Conservation (phyloP, 2,797 vertebrate species). For the Crypturellus tataupa region DNA sequence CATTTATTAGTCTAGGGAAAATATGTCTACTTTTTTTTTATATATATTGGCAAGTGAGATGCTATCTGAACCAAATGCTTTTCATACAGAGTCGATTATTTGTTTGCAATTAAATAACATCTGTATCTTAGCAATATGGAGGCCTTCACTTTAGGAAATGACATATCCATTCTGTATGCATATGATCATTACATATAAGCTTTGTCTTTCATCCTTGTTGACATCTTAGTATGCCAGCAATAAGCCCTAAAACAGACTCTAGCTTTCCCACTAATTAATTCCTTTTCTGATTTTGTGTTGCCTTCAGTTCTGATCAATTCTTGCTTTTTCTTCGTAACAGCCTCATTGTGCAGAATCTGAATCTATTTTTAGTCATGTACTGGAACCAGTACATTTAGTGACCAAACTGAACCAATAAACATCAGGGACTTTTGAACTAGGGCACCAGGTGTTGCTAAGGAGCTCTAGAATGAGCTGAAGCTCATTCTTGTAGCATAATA, state of each 20-base stretch:
- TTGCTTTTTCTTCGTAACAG: background rate
- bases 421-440: background rate
- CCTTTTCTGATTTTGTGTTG: background rate
- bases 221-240: background rate
- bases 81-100: background rate
- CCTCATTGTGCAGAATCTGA: background rate
- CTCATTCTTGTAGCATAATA: background rate
- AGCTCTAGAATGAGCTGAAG: background rate
- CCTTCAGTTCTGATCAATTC: background rate
- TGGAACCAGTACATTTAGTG: slow-evolving; percentile 2
- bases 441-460: background rate
- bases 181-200: background rate
- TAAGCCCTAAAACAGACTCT: background rate
- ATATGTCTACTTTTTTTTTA: background rate
- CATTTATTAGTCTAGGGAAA: background rate
- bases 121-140: background rate
- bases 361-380: background rate
- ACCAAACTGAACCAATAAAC: fast-evolving
- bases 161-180: background rate
- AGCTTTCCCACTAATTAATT: background rate
- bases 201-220: background rate
- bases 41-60: background rate
- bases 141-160: background rate
- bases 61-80: background rate
- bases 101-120: slow-evolving; percentile 20